Base-by-base conservation (phyloP, 2,797 vertebrate genomes). In the Parambassis ranga region DNA sequence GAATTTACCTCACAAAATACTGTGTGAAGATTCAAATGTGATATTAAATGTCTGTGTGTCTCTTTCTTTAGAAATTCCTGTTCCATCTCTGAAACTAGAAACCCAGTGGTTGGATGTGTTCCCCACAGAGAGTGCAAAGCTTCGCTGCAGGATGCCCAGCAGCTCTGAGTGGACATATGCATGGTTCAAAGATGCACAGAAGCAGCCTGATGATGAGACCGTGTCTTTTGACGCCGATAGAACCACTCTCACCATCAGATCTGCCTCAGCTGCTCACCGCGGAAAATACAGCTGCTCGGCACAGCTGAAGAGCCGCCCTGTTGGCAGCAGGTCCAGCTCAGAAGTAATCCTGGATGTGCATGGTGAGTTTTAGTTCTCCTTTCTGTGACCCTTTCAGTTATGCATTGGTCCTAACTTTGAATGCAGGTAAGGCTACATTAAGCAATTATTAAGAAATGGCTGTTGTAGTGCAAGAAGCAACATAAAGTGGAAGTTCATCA, bases 41-140 rank as follows among this genome's bases (percentile, higher is more conserved):
- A n/a, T 28, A n/a, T 6, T 24, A 10, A 20, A 44, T 13, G 15
- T 4, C n/a, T n/a, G 3, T 30, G 0, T 31, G 1, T 70, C 39
- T 38, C 39, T 71, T 22, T 41, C 7, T 61, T 23, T 39, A 90
- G 88, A 70, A 42, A 83, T 86, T 20, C 86, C 88, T 7, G 16
- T 65, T 49, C 82, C 83, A 4, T 13, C 7, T 11, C 6, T 86
- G 52, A 49, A 14, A 1, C 6, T 0, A 0, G 1, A 2, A 5
- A 85, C 70, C 2, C 2, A 1, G 1, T 87, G 89, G 89, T 4
- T 31, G 3, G 79, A 90, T 18, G 77, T 91, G 18, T 92, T 92
- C 41, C 73, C 60, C 14, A 15, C 3, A 18, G 90, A 92, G 73
- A 63, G 19, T 3, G 73, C 80, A 2, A 1, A 16, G 18, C 9